Evolutionary conservation across 2,113 vertebrate species (phyloP), one percentile per base, ranked within the genome.

Genomic region (Azemiops feae): DNA sequence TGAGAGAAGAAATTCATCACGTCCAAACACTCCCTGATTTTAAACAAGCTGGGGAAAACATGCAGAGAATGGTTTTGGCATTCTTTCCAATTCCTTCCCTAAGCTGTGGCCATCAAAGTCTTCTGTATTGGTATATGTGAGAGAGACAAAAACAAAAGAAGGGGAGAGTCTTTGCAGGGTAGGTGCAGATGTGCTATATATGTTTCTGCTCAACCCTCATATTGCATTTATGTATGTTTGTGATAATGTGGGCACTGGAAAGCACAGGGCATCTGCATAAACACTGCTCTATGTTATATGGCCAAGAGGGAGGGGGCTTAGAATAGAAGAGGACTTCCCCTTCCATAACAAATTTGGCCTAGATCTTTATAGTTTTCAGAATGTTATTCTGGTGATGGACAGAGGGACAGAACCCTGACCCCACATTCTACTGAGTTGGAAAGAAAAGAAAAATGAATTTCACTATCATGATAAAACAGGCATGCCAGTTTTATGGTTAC

Each of bases 371-470:
- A 22, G 34, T 43, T 81, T 81, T 43, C 74, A 81, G 34, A 81
- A 81, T 81, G 74, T 43, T 43, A 22, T 81, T 34, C 74, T 39
- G 74, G 74, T 81, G 74, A 81, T 81, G 74, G 74, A 81, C 74
- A 43, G 34, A 22, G 16, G 30, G 64, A 34, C 64, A 69, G 30
- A 64, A 34, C n/a, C n/a, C 64, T 34, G 5, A 74, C 18, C 64
- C n/a, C n/a, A 74, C n/a, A 74, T 18, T 74, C 30, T 16, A 74
- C 5, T 34, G 64, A 34, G 27, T 60, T 60, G 23, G 25, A 60
- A 27, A 60, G 58, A 93, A 85, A 88, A 3, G 60, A 27, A 87
- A 64, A 11, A 52, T 91, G 85, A 92, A 16, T 58, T 94, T 89
- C 85, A 64, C 20, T 69, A 45, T 87, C 91, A 92, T 34, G 89